Percentiles rank a stretch among this genome's conserved stretches.
Evolutionary conservation across 2,113 vertebrate species (phyloP).

Genomic region (Entomyzon cyanotis): DNA sequence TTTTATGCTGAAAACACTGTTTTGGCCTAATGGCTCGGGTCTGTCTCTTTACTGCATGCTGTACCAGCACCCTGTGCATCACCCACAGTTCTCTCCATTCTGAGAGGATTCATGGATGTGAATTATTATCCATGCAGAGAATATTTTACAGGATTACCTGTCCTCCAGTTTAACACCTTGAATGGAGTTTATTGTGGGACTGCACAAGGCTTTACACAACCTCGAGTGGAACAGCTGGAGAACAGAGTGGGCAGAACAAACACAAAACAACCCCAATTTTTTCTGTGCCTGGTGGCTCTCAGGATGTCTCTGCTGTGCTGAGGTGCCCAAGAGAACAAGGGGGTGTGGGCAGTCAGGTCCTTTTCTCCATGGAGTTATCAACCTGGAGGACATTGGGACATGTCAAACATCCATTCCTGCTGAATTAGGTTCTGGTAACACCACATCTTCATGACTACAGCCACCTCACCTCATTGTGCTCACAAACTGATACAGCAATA

Average conservation of each 20-base stretch:
- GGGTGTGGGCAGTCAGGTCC: background rate
- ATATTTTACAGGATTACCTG: background rate
- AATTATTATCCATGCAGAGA: background rate
- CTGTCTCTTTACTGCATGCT: background rate
- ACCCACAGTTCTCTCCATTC: background rate
- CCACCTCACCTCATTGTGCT: background rate
- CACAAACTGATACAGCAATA: background rate
- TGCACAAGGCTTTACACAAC: background rate
- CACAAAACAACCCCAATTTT: background rate
- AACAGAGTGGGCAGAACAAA: background rate
- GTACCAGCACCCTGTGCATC: too few species aligned
- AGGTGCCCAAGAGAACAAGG: background rate
- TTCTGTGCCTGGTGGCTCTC: background rate
- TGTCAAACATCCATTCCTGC: background rate
- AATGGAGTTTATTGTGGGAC: background rate
- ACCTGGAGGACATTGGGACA: background rate
- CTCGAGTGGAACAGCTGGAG: background rate
- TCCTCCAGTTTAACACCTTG: background rate
- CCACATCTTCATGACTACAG: background rate
- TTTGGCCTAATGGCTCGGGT: background rate
- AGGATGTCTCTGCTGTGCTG: background rate
- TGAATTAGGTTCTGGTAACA: background rate
- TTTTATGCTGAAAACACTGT: background rate
- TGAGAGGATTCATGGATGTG: fast-evolving
- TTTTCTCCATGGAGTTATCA: background rate